Evolutionary conservation across 1,140 invertebrate species (phyloP), one percentile per base, ranked within the genome.

Genomic region (Penaeus vannamei): DNA sequence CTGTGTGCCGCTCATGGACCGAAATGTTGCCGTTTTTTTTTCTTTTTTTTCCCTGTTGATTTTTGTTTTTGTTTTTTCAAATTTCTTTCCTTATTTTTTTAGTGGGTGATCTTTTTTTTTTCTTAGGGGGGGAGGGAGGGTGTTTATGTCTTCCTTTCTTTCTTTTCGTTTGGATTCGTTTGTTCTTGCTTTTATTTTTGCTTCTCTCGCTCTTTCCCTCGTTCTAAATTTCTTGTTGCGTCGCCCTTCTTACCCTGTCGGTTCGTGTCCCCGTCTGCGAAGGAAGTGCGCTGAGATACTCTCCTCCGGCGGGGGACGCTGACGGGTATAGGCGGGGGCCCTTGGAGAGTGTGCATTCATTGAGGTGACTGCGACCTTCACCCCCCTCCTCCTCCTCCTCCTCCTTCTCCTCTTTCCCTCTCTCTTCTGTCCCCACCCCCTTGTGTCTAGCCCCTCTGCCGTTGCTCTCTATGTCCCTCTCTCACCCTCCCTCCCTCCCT

Each of bases 391-490:
- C 32, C 36, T 23, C 17, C 42, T 17, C 26, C 26, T 29, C 72
- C 23, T 29, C 72, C 23, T 76, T 36, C 29, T 77, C 22, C 17
- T n/a, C 72, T 7, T 32, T 36, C 26, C 26, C 10, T 32, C 29
- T 77, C 29, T 77, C 46, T 53, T 53, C 79, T 53, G 3, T 26
- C 79, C 66, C 66, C 62, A 53, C 81, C 42, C 79, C 53, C 53
- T 53, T 53, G 53, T 53, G 53, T 53, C 53, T 53, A 53, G 53
- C 17, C 53, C 53, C 53, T 53, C 53, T 53, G 53, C 53, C 53
- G 53, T 53, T 53, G 53, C 53, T 53, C 79, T 53, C 80, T n/a
- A 20, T 36, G 8, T 64, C 20, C 42, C 62, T 22, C 62, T 46
- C 64, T 19, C 42, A n/a, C 83, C 23, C 36, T 42, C 64, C 80